phyloP scores from a whole-genome alignment of 2,797 vertebrate genomes.

The Sebastes dallii region DNA sequence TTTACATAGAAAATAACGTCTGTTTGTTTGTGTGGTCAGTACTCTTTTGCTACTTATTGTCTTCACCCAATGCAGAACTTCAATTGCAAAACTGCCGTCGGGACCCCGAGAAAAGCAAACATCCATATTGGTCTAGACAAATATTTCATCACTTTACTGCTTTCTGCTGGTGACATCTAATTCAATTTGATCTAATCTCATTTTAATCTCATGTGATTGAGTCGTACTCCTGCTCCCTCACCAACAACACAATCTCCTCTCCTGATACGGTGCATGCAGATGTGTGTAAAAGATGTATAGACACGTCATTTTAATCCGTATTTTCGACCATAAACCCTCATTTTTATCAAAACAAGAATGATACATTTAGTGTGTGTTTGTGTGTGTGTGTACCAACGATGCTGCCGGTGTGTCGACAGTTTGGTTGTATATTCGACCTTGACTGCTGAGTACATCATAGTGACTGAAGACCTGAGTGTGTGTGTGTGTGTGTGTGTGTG shows the following conservation, averaged over 20 bases:
- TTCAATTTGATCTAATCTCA: neutral
- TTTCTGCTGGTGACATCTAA: neutral
- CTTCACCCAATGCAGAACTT: neutral
- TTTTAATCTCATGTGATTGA: neutral
- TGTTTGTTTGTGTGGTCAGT: neutral
- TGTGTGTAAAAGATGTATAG: neutral
- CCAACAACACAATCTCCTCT: neutral
- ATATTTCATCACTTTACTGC: neutral
- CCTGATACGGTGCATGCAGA: neutral
- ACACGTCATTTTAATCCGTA: neutral
- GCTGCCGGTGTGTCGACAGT: neutral
- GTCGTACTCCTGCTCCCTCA: too few species aligned
- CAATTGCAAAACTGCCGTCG: neutral
- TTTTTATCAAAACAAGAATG: neutral
- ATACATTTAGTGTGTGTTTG: neutral
- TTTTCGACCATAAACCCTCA: neutral
- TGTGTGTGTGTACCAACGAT: neutral
- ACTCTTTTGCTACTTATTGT: neutral
- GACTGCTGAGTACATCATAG: neutral
- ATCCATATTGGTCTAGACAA: too few species aligned
- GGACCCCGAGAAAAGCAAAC: neutral
- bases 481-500: conserved; percentile 1
- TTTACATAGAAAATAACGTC: neutral
- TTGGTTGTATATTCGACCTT: neutral
- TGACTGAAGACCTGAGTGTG: neutral